A percentile compares a stretch with the other conserved stretches of the same genome.
phyloP scores from a whole-genome alignment of 2,797 vertebrate genomes.

The Lycodopsis pacificus region DNA sequence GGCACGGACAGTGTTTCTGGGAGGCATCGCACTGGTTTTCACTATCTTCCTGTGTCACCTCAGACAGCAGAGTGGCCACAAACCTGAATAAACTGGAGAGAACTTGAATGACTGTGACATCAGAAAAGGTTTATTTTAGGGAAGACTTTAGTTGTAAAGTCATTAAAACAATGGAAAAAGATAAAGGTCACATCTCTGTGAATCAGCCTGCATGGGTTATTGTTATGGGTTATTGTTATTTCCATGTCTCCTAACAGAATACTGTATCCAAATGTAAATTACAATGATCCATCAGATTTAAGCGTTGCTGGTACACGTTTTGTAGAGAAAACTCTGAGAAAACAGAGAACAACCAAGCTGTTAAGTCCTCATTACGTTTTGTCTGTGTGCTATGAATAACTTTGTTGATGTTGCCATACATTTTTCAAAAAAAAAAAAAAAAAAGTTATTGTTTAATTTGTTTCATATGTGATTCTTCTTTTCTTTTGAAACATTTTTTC shows the following conservation, averaged over 20 bases:
- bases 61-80: slow-evolving; percentile 71
- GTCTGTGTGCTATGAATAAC: background rate
- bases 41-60: slow-evolving; percentile 86
- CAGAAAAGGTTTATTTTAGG: background rate
- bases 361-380: background rate
- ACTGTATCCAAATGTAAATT: background rate
- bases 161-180: background rate
- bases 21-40: slow-evolving; percentile 81
- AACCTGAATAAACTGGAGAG: slow-evolving; percentile 41
- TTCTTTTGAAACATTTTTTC: background rate
- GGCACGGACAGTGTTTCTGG: slow-evolving; percentile 83
- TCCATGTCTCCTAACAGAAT: background rate
- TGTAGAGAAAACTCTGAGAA: background rate
- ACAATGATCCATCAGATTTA: background rate
- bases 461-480: background rate
- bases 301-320: background rate
- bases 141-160: background rate
- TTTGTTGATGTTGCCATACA: background rate
- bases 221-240: slow-evolving; percentile 2
- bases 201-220: background rate
- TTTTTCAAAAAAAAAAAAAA: slow-evolving; percentile 14
- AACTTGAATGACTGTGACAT: background rate
- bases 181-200: background rate
- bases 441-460: background rate
- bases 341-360: background rate